phyloP scores from a whole-genome alignment of 30 jellyfish, hydroid and myxozoan species.

The Hydractinia symbiolongicarpus region DNA sequence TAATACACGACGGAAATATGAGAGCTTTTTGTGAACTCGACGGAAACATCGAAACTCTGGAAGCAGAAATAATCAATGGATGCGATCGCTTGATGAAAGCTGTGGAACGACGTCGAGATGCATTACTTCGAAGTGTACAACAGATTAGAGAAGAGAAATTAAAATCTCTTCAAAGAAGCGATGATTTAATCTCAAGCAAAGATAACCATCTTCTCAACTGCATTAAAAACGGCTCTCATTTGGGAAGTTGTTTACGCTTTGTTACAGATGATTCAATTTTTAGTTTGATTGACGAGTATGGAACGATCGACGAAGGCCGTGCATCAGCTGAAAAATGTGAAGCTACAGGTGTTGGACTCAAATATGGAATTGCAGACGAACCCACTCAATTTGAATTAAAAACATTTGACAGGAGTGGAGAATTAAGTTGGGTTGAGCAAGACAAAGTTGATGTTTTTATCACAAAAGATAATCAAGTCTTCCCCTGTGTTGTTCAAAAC shows the following conservation, averaged over 20 bases:
- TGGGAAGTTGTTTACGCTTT: conserved; percentile 31
- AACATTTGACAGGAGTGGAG: conserved; percentile 19
- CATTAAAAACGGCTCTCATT: neutral
- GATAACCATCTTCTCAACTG: neutral
- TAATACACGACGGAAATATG: too few relatives aligned
- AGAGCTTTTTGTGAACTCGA: conserved; percentile 1
- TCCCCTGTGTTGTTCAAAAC: conserved; percentile 14
- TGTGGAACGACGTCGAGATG: neutral
- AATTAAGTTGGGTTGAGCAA: conserved; percentile 39
- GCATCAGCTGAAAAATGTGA: conserved; percentile 19
- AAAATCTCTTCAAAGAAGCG: neutral
- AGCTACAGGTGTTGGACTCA: conserved; percentile 22
- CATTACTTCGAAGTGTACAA: conserved; percentile 13
- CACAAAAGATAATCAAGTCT: neutral
- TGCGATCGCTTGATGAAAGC: neutral
- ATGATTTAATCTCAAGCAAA: neutral
- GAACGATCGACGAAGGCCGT: conserved; percentile 27
- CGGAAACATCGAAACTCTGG: conserved; percentile 13
- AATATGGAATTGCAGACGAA: conserved; percentile 28
- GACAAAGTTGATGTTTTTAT: conserved; percentile 26
- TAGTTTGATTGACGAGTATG: conserved; percentile 13
- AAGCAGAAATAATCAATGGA: neutral
- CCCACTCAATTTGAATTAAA: conserved; percentile 25
- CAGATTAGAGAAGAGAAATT: conserved; percentile 7
- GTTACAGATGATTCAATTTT: neutral